phyloP scores from a whole-genome alignment of 2,797 vertebrate genomes.

The Alosa sapidissima region DNA sequence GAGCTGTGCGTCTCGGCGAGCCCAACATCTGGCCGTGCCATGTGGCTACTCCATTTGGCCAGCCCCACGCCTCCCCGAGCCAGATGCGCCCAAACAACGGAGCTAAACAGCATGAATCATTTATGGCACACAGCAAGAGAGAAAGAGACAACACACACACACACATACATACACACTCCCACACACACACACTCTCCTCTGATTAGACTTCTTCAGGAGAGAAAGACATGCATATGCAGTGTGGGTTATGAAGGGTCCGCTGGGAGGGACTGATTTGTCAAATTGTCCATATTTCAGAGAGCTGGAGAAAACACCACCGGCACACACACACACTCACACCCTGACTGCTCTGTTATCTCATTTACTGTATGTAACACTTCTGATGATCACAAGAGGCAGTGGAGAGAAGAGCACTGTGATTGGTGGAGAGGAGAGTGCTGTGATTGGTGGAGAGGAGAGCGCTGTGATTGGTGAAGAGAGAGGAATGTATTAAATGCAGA shows the following conservation, averaged over 20 bases:
- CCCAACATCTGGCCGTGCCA: constrained; percentile 84
- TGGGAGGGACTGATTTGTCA: constrained; percentile 78
- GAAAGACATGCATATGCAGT: constrained; percentile 85
- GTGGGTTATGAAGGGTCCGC: constrained; percentile 62
- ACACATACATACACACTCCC: not conserved
- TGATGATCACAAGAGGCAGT: constrained; percentile 32
- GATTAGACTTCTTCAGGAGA: constrained; percentile 79
- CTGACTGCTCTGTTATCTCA: constrained; percentile 64
- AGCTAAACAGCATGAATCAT: constrained; percentile 85
- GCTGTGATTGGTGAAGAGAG: not conserved
- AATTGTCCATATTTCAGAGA: constrained; percentile 80
- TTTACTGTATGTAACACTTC: constrained; percentile 68
- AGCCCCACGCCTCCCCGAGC: constrained; percentile 69
- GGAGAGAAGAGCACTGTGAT: not conserved
- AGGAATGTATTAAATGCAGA: constrained; percentile 69
- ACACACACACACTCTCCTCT: constrained; percentile 64
- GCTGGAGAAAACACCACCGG: constrained; percentile 67
- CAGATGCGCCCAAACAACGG: constrained; percentile 81
- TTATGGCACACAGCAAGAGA: constrained; percentile 71
- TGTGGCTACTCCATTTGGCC: constrained; percentile 84
- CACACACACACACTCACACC: constrained; percentile 39
- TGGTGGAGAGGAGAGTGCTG: not conserved
- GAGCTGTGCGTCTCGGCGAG: constrained; percentile 77
- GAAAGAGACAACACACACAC: constrained; percentile 40
- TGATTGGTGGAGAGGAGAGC: not conserved